Percentiles rank a stretch among this genome's conserved stretches.
phyloP scores from a whole-genome alignment of 37 sponge, comb jelly and placozoan species.

The Aphrocallistes beatrix region DNA sequence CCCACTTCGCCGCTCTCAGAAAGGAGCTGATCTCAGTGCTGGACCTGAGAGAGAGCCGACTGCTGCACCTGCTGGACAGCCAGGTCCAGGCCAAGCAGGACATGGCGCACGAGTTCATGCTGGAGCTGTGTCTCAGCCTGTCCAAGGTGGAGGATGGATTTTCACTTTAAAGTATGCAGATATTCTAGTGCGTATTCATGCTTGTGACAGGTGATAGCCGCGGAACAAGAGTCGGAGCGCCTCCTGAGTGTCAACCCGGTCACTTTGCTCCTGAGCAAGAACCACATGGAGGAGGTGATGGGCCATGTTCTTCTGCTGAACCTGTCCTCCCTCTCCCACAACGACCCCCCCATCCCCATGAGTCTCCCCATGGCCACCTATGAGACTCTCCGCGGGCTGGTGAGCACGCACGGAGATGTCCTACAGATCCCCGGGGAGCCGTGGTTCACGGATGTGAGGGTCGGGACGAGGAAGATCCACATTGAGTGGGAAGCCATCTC shows the following conservation, averaged over 20 bases:
- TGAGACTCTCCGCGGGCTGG: background rate
- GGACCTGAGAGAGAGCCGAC: conserved; percentile 45
- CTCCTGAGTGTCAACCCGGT: conserved; percentile 45
- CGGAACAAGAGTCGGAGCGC: background rate
- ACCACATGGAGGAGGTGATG: conserved; percentile 45
- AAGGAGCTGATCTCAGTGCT: conserved; percentile 29
- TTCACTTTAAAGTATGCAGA: background rate
- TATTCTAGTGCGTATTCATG: background rate
- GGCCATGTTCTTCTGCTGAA: conserved; percentile 24
- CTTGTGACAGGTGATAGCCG: background rate
- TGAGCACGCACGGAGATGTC: conserved; percentile 46
- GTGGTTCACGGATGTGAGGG: conserved; percentile 12
- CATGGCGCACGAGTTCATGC: conserved; percentile 35
- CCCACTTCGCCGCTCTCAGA: conserved; percentile 46
- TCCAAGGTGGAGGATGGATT: background rate
- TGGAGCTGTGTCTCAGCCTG: conserved; percentile 25
- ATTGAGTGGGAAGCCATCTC: background rate
- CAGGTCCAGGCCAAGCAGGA: conserved; percentile 60
- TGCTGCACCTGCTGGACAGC: conserved; percentile 44
- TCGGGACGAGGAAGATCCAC: background rate
- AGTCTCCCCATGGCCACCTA: background rate
- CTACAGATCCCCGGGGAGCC: conserved; percentile 46
- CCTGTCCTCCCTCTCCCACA: background rate
- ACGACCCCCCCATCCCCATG: conserved; percentile 17
- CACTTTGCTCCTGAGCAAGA: conserved; percentile 35